phyloP scores from a whole-genome alignment of 1,140 invertebrate genomes.

The Armadillidium nasatum region DNA sequence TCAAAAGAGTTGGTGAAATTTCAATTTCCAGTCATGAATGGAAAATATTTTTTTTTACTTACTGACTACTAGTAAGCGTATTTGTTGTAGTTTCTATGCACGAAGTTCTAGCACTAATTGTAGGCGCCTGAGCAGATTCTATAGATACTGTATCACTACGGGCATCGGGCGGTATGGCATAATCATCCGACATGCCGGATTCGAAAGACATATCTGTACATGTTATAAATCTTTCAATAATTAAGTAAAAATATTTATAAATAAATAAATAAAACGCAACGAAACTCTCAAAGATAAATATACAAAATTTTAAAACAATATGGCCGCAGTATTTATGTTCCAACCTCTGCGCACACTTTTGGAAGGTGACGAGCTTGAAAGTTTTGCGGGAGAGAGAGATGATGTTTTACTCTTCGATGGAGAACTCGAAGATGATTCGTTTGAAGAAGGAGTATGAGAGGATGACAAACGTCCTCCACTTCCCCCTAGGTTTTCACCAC shows the following conservation, averaged over 20 bases:
- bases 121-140: constrained; percentile 39
- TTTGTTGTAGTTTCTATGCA: constrained; percentile 41
- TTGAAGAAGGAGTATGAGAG: constrained; percentile 47
- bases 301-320: background rate
- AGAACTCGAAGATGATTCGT: constrained; percentile 43
- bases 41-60: constrained; percentile 17
- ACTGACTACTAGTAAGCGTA: constrained; percentile 43
- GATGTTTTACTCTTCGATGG: constrained; percentile 44
- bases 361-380: constrained; percentile 69
- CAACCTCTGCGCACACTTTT: constrained; percentile 67
- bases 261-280: background rate
- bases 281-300: background rate
- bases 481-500: constrained; percentile 30
- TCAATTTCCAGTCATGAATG: background rate
- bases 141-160: constrained; percentile 60
- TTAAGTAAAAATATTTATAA: too few relatives aligned
- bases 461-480: constrained; percentile 32
- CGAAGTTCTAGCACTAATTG: constrained; percentile 42
- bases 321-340: constrained; percentile 8
- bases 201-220: constrained; percentile 85
- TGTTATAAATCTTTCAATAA: too few relatives aligned
- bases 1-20: too few relatives aligned
- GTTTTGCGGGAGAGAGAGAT: constrained; percentile 53
- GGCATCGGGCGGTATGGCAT: constrained; percentile 90
- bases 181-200: constrained; percentile 90